Percentiles rank a stretch among this genome's conserved stretches.
phyloP scores from a whole-genome alignment of 2,113 vertebrate species.

The Crotophaga sulcirostris region DNA sequence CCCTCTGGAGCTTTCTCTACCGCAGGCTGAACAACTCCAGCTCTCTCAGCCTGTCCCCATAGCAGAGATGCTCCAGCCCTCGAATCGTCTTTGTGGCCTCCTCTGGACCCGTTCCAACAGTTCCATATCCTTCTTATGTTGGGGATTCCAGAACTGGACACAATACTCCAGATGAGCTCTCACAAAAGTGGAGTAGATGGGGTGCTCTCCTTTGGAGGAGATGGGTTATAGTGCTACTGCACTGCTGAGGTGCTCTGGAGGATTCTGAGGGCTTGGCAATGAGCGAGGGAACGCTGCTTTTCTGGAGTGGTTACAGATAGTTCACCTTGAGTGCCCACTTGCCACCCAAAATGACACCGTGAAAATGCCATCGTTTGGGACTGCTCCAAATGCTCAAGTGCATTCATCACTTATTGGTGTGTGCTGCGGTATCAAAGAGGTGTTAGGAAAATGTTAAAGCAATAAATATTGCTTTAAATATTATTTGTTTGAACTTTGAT shows the following conservation, averaged over 20 bases:
- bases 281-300: not conserved
- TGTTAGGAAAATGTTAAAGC: constrained; percentile 56
- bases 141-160: no score
- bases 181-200: not conserved
- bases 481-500: constrained; percentile 47
- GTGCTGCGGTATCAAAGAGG: not conserved
- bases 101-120: no score
- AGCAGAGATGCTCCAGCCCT: no score
- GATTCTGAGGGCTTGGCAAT: not conserved
- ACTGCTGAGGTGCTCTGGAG: not conserved
- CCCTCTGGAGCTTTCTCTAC: no score
- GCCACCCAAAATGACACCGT: not conserved
- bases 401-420: not conserved
- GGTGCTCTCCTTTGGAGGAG: not conserved
- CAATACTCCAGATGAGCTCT: no score
- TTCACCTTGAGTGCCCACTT: not conserved
- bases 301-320: not conserved
- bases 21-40: no score
- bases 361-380: not conserved
- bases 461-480: constrained; percentile 40
- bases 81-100: no score
- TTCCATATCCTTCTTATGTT: no score
- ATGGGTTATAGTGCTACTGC: not conserved
- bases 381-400: not conserved
- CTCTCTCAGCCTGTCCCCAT: no score